Percentiles rank a stretch among this genome's conserved stretches.
Evolutionary conservation across 1,140 invertebrate genomes (phyloP).

Genomic region (Macrobrachium nipponense): DNA sequence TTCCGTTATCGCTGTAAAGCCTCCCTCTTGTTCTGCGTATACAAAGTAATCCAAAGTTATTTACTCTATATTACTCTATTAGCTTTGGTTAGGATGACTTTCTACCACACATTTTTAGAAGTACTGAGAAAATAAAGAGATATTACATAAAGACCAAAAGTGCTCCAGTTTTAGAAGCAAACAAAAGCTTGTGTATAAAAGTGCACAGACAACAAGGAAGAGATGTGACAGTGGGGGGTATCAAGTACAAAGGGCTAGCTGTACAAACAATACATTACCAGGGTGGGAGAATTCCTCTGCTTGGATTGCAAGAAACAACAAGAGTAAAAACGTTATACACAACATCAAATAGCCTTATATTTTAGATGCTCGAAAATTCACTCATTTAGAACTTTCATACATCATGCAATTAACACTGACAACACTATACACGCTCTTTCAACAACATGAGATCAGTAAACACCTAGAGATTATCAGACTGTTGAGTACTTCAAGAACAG

Average conservation of each 20-base stretch:
- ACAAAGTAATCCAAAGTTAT: slow-evolving; percentile 35
- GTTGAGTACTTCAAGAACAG: too few species aligned
- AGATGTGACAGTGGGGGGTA: background rate
- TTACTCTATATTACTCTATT: background rate
- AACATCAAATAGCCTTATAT: background rate
- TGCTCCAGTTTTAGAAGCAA: too few species aligned
- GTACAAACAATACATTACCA: slow-evolving; percentile 45
- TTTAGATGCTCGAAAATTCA: too few species aligned
- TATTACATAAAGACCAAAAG: too few species aligned
- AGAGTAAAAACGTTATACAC: slow-evolving; percentile 13
- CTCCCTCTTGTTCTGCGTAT: slow-evolving; percentile 23
- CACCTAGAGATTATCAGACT: too few species aligned
- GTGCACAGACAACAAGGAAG: background rate
- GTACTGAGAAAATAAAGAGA: too few species aligned
- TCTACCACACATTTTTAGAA: too few species aligned
- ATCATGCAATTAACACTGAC: too few species aligned
- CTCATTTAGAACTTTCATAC: background rate
- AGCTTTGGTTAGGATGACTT: background rate
- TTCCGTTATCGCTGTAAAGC: slow-evolving; percentile 14
- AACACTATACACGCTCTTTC: too few species aligned
- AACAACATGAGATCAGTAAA: too few species aligned
- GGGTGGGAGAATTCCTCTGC: slow-evolving; percentile 46
- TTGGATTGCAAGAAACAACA: slow-evolving; percentile 15
- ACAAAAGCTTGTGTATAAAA: too few species aligned
- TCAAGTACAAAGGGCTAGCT: background rate